Evolutionary conservation across 2,888 invertebrate genomes (phyloP), one percentile per base, ranked within the genome.

Genomic region (Eutolmus rufibarbis): DNA sequence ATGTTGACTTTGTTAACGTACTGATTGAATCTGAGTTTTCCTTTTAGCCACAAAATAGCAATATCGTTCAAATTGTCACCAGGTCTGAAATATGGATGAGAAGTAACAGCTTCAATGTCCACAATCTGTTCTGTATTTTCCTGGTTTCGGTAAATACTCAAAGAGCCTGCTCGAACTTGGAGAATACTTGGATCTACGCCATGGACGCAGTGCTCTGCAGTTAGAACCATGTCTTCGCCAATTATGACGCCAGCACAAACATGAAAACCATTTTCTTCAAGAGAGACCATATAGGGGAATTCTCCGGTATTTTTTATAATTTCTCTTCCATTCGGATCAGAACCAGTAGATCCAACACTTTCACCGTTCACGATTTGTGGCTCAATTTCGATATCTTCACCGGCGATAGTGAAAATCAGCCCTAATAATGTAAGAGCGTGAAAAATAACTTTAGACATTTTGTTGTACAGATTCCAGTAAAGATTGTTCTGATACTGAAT

Each of bases 1-100:
- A 82, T 82, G 37, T 82, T 37, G 19, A 82, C 34, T n/a, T 82
- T 82, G 37, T 82, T 82, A 16, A 82, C 82, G n/a, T 57, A 57
- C 23, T 82, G 28, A 57, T 82, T 82, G 19, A 82, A 82, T 19
- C 19, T 57, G 37, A 82, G 66, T 31, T 31, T 12, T 19, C 57
- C 57, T 19, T 57, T 57, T 5, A 82, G 28, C 66, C 66, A 57
- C 51, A 82, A 66, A 82, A 82, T 82, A 12, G 82, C 82, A 28
- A 82, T 82, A 34, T 82, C 82, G 14, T 82, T 82, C 57, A 82
- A 57, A 82, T 82, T 82, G 19, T 82, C 82, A 16, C 82, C 66
- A 14, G 56, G 14, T 66, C 82, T 57, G n/a, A 82, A 82, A 1
- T 57, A 37, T 14, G 82, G 82, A 37, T 82, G 82, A 9, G 82